Percentiles rank a stretch among this genome's conserved stretches.
phyloP scores from a whole-genome alignment of 2,113 vertebrate genomes.

The Holacanthus passer region DNA sequence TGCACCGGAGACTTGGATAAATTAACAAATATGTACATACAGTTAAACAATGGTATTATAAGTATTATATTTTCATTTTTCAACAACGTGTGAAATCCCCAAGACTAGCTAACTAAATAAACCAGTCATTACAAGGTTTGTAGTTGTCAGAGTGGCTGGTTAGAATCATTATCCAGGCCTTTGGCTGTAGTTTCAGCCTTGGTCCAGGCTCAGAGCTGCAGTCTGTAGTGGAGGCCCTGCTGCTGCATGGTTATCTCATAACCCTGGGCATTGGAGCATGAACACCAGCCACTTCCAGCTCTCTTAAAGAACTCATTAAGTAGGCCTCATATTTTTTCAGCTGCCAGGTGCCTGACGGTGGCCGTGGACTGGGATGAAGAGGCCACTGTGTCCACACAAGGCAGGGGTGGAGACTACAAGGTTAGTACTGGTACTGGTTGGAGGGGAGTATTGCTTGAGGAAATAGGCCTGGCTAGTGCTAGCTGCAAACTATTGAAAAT shows the following conservation, averaged over 20 bases:
- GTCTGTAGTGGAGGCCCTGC: constrained; percentile 33
- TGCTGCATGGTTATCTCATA: constrained; percentile 63
- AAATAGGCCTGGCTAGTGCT: constrained; percentile 13
- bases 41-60: not conserved
- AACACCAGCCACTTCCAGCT: constrained; percentile 66
- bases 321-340: constrained; percentile 74
- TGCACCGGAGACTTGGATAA: not conserved
- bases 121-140: not conserved
- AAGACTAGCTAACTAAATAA: not conserved
- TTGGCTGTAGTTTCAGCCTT: not conserved
- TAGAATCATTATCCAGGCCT: not conserved
- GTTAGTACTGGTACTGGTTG: constrained; percentile 45
- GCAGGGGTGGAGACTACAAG: constrained; percentile 49
- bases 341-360: constrained; percentile 57
- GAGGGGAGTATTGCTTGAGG: constrained; percentile 1
- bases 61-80: not conserved
- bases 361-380: constrained; percentile 47
- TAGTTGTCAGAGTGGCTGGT: not conserved
- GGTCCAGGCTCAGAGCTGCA: constrained; percentile 17
- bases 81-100: too few relatives aligned
- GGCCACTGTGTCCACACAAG: constrained; percentile 52
- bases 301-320: constrained; percentile 77
- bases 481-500: not conserved
- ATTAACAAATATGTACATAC: not conserved
- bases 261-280: constrained; percentile 50